phyloP scores from a whole-genome alignment of 1,140 invertebrate genomes.

The Holcopasites calliopsidis region DNA sequence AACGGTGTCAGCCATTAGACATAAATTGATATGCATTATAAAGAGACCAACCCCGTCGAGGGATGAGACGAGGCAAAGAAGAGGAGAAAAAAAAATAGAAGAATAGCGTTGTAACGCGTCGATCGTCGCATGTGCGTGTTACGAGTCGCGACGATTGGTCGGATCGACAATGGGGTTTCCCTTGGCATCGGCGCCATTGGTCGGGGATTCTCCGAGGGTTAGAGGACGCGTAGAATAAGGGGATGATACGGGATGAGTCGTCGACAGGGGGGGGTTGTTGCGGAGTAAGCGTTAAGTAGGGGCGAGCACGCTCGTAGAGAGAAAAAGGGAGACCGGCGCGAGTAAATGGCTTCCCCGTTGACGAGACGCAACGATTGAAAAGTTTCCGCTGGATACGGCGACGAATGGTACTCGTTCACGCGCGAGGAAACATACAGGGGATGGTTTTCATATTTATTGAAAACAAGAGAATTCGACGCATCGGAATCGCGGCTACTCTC shows the following conservation, averaged over 20 bases:
- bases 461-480: no score
- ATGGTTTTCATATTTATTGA: no score
- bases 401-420: neutral
- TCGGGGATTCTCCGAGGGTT: slow-evolving; percentile 68
- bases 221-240: slow-evolving; percentile 65
- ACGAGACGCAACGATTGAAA: slow-evolving; percentile 19
- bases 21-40: slow-evolving; percentile 71
- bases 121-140: slow-evolving; percentile 56
- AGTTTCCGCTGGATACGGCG: neutral
- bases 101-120: slow-evolving; percentile 58
- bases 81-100: slow-evolving; percentile 26
- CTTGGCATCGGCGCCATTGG: slow-evolving; percentile 66
- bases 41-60: slow-evolving; percentile 39
- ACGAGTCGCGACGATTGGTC: slow-evolving; percentile 67
- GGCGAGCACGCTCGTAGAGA: slow-evolving; percentile 40
- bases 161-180: slow-evolving; percentile 74
- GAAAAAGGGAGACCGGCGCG: slow-evolving; percentile 21
- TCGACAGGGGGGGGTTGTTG: slow-evolving; percentile 65
- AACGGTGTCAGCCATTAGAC: slow-evolving; percentile 64
- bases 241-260: slow-evolving; percentile 74
- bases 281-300: slow-evolving; percentile 77
- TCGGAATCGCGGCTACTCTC: no score
- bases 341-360: slow-evolving; percentile 57
- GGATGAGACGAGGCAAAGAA: slow-evolving; percentile 25
- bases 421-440: slow-evolving; percentile 3